Evolutionary conservation across 1,140 invertebrate genomes (phyloP), one percentile per base, ranked within the genome.

Genomic region (Ceratina calcarata): DNA sequence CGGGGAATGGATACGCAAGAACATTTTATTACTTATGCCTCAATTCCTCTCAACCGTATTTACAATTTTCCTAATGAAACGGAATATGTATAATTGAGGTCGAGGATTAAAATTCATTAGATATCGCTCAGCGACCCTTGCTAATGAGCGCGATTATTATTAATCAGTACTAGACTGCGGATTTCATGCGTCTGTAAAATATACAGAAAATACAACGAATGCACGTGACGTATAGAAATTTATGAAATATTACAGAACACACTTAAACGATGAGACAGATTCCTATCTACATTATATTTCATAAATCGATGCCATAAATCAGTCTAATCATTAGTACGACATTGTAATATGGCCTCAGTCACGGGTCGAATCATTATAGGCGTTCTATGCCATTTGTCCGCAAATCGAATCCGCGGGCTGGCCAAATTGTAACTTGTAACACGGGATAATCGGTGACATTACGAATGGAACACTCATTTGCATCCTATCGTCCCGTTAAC

Each of bases 381-480:
- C 15, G n/a, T 16, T 24, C 16, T n/a, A 24, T 61, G 74, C 66
- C 15, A 57, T 27, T 71, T 55, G 58, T 71, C 57, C 67, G 16
- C 66, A 24, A n/a, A 71, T 78, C 76, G 60, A 78, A 65, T 64
- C n/a, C 60, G 4, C 45, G 27, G 37, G 10, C 27, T 61, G 60
- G 51, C 13, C 45, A 53, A 79, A 66, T 73, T 16, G 20, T 66
- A 64, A 73, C 32, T 37, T 37, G 32, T 61, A 57, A 7, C 61
- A 37, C 32, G 32, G 77, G 77, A 79, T 80, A 80, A 80, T 80
- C 70, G 78, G 16, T 22, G 57, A 75, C 74, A 74, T 75, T 68
- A 75, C 64, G 57, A 74, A 66, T 20, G 69, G 20, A 32, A 18
- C 15, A 18, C 15, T 27, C 37, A 74, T 68, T 80, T 60, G 62